Percentiles rank a stretch among this genome's conserved stretches.
phyloP scores from a whole-genome alignment of 2,797 vertebrate species.

The Chelidonichthys spinosus region DNA sequence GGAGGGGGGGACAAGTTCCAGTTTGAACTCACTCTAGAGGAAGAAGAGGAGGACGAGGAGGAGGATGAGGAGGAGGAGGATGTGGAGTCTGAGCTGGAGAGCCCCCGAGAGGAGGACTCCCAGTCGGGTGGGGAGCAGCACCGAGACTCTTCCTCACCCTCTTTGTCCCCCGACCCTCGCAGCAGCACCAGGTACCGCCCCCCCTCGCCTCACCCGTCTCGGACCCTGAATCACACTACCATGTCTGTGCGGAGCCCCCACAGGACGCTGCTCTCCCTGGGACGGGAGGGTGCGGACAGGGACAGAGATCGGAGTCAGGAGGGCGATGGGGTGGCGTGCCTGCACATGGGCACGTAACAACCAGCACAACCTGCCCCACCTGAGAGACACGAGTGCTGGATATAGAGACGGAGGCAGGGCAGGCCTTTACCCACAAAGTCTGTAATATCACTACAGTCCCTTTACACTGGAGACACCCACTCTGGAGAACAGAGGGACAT shows the following conservation, averaged over 20 bases:
- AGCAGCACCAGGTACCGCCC: constrained; percentile 63
- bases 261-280: constrained; percentile 62
- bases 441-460: constrained; percentile 81
- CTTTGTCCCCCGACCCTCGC: constrained; percentile 66
- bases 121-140: constrained; percentile 68
- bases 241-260: constrained; percentile 72
- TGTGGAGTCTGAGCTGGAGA: constrained; percentile 79
- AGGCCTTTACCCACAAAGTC: constrained; percentile 69
- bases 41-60: constrained; percentile 85
- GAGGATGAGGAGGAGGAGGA: constrained; percentile 69
- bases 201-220: constrained; percentile 64
- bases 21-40: constrained; percentile 90
- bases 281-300: constrained; percentile 29
- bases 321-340: constrained; percentile 72
- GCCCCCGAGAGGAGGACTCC: constrained; percentile 81
- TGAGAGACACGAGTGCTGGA: constrained; percentile 45
- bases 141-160: constrained; percentile 63
- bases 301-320: constrained; percentile 78
- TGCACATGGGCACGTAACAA: constrained; percentile 83
- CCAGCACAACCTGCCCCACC: constrained; percentile 69
- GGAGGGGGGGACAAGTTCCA: constrained; percentile 87
- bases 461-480: constrained; percentile 82
- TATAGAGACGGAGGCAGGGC: constrained; percentile 49
- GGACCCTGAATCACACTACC: constrained; percentile 63
- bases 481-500: constrained; percentile 63